Base-by-base conservation (phyloP, 2,888 invertebrate species). In the Oscheius sp. region DNA sequence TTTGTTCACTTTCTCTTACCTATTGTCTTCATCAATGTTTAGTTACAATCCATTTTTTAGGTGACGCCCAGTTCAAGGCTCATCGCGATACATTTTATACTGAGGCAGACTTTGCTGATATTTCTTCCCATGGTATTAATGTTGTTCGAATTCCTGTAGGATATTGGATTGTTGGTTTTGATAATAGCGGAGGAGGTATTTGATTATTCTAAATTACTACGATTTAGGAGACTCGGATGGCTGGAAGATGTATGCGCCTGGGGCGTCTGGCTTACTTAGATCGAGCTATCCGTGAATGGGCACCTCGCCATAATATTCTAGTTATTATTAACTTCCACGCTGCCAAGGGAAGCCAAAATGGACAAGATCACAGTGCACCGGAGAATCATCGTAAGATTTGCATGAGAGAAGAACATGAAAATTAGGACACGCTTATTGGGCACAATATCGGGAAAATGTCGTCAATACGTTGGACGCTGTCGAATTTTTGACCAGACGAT, bases 81-180 rank as follows among this genome's bases (percentile, higher is more conserved):
- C 54, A 54, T 22, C 32, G 54, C 5, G 17, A 17, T 17, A n/a
- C 17, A 32, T 54, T 33, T 22, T 30, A 30, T 14, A 32, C 54
- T 17, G 33, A 54, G 30, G 17, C 32, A 14, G 54, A 54, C 22
- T 54, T 54, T 22, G 12, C 30, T 28, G 28, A 54, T 8, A 54
- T 54, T 32, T 4, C 54, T 20, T 32, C 54, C 6, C 33, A 32
- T 2, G 54, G 54, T 8, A 6, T 54, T 9, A 54, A 54, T 22
- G 22, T 22, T 1, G 30, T 54, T 9, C 54, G 54, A 17, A 54
- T 54, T 36, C 54, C 54, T 8, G 54, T 54, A 12, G 54, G 54
- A n/a, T 33, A 54, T 28, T 54, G 54, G 54, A 54, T 54, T 33
- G 54, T 54, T 36, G 54, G 54, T 17, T 54, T 54, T n/a, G 54